A percentile compares a stretch with the other conserved stretches of the same genome.
These are phyloP conservation scores for Nomada fabriciana DNA, from an alignment of 2,888 invertebrate species.

Conservation along the genomic window DNA sequence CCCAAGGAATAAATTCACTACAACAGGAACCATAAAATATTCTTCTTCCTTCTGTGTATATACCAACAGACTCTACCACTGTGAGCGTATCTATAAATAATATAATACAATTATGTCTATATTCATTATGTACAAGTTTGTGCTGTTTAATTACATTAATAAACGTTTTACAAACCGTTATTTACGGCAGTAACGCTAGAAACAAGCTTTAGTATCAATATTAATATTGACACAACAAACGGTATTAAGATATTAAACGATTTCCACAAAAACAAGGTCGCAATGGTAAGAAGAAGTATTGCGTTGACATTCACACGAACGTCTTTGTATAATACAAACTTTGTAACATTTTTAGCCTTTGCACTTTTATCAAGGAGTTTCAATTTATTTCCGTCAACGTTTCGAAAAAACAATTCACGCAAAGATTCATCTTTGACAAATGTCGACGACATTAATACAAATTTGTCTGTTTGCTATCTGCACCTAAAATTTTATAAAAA, in stretches of 20 bases:
- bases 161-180: conserved; percentile 70
- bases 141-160: neutral
- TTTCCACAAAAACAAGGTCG: conserved; percentile 63
- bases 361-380: conserved; percentile 55
- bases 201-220: conserved; percentile 68
- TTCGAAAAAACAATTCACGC: conserved; percentile 58
- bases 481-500: conserved; percentile 1
- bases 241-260: conserved; percentile 48
- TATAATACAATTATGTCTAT: conserved; percentile 4
- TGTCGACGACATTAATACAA: conserved; percentile 68
- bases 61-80: conserved; percentile 79
- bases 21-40: conserved; percentile 69
- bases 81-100: conserved; percentile 77
- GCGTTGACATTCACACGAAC: conserved; percentile 52
- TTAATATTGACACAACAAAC: conserved; percentile 46
- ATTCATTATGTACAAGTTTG: neutral
- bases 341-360: conserved; percentile 68
- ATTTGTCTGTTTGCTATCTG: conserved; percentile 7
- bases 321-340: conserved; percentile 69
- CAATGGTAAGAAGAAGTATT: conserved; percentile 61
- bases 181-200: conserved; percentile 68
- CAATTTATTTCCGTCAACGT: conserved; percentile 64
- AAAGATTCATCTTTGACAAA: conserved; percentile 25
- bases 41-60: conserved; percentile 78
- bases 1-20: conserved; percentile 81